Evolutionary conservation across 2,797 vertebrate genomes (phyloP).

Genomic region (Varecia variegata): DNA sequence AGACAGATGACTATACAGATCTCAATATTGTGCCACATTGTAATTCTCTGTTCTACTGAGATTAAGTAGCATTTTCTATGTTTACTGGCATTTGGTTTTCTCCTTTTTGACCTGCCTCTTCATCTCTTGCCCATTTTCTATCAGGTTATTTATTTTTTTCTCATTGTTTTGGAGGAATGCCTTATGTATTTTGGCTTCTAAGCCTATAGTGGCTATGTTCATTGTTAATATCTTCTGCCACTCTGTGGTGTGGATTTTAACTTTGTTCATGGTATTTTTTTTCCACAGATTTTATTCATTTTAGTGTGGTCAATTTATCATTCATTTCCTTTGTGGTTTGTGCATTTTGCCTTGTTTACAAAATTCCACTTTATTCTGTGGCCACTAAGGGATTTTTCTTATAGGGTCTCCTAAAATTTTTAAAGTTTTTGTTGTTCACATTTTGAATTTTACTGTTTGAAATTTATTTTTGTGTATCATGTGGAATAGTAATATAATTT

Average conservation of each 20-base stretch:
- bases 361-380: slow-evolving; percentile 33
- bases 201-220: not conserved
- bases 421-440: not conserved
- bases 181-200: slow-evolving; percentile 40
- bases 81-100: slow-evolving; percentile 36
- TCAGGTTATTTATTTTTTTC: slow-evolving; percentile 31
- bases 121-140: slow-evolving; percentile 49
- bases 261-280: slow-evolving; percentile 30
- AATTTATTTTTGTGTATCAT: not conserved
- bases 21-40: not conserved
- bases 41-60: not conserved
- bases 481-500: not conserved
- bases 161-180: slow-evolving; percentile 47
- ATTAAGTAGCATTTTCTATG: slow-evolving; percentile 31
- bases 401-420: not conserved
- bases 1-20: not conserved
- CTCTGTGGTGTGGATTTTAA: slow-evolving; percentile 35
- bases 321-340: slow-evolving; percentile 34
- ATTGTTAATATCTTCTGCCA: slow-evolving; percentile 35
- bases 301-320: slow-evolving; percentile 34
- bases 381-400: not conserved
- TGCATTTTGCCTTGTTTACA: slow-evolving; percentile 43
- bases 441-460: not conserved
- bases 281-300: slow-evolving; percentile 47
- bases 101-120: slow-evolving; percentile 23